Base-by-base conservation (phyloP, 2,888 invertebrate species). In the Scaptomyza tumidula region DNA sequence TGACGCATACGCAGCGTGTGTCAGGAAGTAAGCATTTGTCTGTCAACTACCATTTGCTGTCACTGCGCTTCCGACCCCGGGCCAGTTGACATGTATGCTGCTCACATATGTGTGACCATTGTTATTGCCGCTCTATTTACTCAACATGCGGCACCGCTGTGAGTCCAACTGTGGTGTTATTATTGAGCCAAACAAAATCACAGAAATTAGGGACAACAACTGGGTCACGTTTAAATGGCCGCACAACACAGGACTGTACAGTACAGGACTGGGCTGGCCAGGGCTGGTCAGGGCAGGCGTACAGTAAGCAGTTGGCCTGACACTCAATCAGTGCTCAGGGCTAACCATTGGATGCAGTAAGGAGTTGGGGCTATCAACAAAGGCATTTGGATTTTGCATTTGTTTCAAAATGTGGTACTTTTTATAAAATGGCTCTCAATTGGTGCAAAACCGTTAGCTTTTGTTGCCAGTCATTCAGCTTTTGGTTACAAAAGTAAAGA, bases 171-270 rank as follows among this genome's bases (percentile, higher is more conserved):
- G 84, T 58, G 78, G 71, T 71, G 46, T 69, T 68, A 80, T 86
- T 86, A 88, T 83, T 68, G 60, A 33, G 70, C 55, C 65, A 55
- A 65, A 59, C 58, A 63, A 62, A 75, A 71, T 71, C 77, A 69
- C 71, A 41, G 70, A 75, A 85, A 88, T 86, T 71, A 86, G 77
- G 53, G 55, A 49, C 86, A 68, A 54, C 79, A 68, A 66, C 78
- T 65, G 75, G 70, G 59, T 49, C 63, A 74, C 48, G 50, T 64
- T 69, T 52, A 73, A 77, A 64, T 73, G 61, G 14, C 45, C 29
- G 16, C n/a, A 43, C 46, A 56, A 33, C 19, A 31, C 39, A 24
- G 41, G 1, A 24, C 24, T 29, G 29, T 37, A n/a, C 37, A 37
- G 37, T 37, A n/a, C 6, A 37, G 2, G 3, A 3, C 35, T 5